Conservation (phyloP, 1,140 invertebrate species). For the Stratiolaelaps scimitus region DNA sequence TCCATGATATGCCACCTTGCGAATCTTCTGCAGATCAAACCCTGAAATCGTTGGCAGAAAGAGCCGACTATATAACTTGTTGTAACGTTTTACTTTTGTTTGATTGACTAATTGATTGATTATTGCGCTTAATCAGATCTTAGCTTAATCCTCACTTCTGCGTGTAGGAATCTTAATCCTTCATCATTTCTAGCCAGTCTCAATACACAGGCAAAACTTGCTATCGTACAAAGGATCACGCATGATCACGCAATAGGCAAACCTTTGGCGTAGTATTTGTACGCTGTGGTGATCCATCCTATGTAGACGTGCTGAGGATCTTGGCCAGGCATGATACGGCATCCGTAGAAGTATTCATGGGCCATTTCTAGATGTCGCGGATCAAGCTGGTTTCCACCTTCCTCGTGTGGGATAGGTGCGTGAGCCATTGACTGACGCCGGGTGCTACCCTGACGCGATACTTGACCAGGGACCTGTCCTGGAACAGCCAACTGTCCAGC, state of each 20-base stretch:
- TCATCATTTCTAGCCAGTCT: too few relatives aligned
- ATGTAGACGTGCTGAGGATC: slow-evolving; percentile 93
- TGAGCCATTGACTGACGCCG: slow-evolving; percentile 30
- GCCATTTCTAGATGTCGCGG: slow-evolving; percentile 75
- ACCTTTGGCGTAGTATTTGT: slow-evolving; percentile 44
- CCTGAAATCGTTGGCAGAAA: slow-evolving; percentile 39
- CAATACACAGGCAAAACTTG: background rate
- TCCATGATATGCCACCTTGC: slow-evolving; percentile 63
- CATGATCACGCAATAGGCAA: background rate
- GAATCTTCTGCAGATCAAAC: slow-evolving; percentile 75
- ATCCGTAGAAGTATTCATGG: slow-evolving; percentile 93
- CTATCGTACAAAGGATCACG: background rate
- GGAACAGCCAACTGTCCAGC: background rate
- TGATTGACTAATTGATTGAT: too few relatives aligned
- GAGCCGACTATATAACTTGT: background rate
- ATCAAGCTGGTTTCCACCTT: slow-evolving; percentile 56
- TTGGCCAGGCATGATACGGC: slow-evolving; percentile 66
- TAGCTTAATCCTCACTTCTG: slow-evolving; percentile 44
- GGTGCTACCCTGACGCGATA: slow-evolving; percentile 29
- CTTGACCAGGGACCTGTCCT: background rate
- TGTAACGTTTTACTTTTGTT: too few relatives aligned
- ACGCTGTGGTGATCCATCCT: slow-evolving; percentile 98
- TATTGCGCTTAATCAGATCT: too few relatives aligned
- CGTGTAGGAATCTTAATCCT: slow-evolving; percentile 52
- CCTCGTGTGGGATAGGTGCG: slow-evolving; percentile 8